Percentiles rank a stretch among this genome's conserved stretches.
Conservation (phyloP, 2,797 vertebrate genomes). For the Coreius guichenoti region DNA sequence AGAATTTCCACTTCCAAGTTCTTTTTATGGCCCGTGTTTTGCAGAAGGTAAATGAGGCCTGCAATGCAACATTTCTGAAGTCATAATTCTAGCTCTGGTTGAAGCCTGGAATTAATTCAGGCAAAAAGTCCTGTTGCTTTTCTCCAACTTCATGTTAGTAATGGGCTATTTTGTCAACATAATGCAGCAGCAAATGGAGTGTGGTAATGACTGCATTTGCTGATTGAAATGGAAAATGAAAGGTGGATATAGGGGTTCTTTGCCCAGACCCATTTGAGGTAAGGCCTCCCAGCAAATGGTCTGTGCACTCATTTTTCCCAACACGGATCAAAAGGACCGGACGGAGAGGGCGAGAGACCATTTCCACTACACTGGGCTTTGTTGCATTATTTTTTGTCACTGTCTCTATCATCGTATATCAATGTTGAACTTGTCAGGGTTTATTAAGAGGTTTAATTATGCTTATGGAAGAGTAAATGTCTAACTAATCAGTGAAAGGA, state of each 20-base stretch:
- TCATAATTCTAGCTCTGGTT: slow-evolving; percentile 64
- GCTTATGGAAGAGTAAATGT: not conserved
- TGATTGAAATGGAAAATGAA: slow-evolving; percentile 81
- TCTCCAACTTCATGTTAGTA: slow-evolving; percentile 69
- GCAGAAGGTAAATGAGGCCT: slow-evolving; percentile 70
- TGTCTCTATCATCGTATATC: slow-evolving; percentile 27
- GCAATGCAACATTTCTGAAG: slow-evolving; percentile 61
- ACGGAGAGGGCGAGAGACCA: slow-evolving; percentile 22
- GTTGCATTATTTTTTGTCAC: slow-evolving; percentile 11
- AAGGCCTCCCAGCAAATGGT: slow-evolving; percentile 55
- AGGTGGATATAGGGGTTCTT: slow-evolving; percentile 69
- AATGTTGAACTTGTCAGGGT: slow-evolving; percentile 3
- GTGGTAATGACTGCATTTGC: slow-evolving; percentile 74
- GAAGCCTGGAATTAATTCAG: slow-evolving; percentile 72
- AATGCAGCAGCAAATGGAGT: slow-evolving; percentile 78
- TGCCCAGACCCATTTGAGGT: slow-evolving; percentile 55
- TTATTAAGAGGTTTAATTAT: not conserved
- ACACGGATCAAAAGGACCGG: slow-evolving; percentile 21
- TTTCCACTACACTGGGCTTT: slow-evolving; percentile 38
- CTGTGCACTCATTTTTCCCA: slow-evolving; percentile 48
- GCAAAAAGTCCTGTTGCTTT: slow-evolving; percentile 65
- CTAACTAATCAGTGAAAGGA: not conserved
- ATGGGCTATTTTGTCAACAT: slow-evolving; percentile 78
- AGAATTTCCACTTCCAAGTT: slow-evolving; percentile 38
- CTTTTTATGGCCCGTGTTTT: slow-evolving; percentile 55